Conservation (phyloP, 2,113 vertebrate genomes). For the Apodemus speciosus region DNA sequence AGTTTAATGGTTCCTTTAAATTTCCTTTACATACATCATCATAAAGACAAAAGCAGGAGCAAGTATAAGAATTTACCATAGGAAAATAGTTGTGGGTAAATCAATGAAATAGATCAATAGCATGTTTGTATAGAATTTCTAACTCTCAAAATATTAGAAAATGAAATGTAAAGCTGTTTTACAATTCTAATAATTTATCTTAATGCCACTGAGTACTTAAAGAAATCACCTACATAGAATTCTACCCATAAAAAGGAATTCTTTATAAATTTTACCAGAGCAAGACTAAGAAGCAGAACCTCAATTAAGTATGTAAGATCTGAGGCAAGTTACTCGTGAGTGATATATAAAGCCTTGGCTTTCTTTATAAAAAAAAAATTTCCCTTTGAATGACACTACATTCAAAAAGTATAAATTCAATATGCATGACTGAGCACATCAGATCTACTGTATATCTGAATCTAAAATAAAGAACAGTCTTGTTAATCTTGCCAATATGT, state of each 20-base stretch:
- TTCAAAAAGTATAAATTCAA: conserved; percentile 66
- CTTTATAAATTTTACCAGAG: conserved; percentile 44
- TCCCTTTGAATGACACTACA: conserved; percentile 50
- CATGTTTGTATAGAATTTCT: conserved; percentile 17
- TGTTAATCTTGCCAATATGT: conserved; percentile 42
- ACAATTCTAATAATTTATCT: conserved; percentile 50
- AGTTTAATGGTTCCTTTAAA: conserved; percentile 34
- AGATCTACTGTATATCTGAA: conserved; percentile 52
- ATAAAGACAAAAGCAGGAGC: conserved; percentile 35
- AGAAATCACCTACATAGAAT: conserved; percentile 50
- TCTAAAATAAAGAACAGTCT: conserved; percentile 56
- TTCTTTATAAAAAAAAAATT: conserved; percentile 53
- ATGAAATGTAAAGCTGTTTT: conserved; percentile 11
- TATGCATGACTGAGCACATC: conserved; percentile 17
- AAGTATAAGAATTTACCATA: background rate
- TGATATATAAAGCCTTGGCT: conserved; percentile 54
- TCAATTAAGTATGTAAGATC: conserved; percentile 67
- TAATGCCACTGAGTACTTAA: conserved; percentile 29
- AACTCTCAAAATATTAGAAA: conserved; percentile 19
- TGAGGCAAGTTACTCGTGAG: conserved; percentile 58
- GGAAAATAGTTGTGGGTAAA: conserved; percentile 10
- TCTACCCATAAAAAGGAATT: conserved; percentile 15
- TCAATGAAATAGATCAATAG: background rate
- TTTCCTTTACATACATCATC: conserved; percentile 51
- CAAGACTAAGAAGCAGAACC: conserved; percentile 57